Evolutionary conservation across 2,888 invertebrate species (phyloP).

Genomic region (Chymomyza procnemis): DNA sequence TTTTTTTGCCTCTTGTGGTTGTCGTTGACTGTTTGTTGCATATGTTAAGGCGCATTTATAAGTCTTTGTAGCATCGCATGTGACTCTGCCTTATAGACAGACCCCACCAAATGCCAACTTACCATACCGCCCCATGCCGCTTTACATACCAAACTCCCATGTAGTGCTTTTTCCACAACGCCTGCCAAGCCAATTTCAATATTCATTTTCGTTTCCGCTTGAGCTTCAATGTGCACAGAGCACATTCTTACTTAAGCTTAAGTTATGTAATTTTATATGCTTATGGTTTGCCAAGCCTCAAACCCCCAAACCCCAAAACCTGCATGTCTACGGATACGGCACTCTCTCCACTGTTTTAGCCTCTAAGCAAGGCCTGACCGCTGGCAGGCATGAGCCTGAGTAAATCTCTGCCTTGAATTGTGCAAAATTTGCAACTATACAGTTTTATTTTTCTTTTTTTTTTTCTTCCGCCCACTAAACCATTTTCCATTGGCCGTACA

Average conservation of each 20-base stretch:
- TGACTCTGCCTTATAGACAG: neutral
- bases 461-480: neutral
- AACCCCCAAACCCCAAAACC: neutral
- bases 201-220: conserved; percentile 61
- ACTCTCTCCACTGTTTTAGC: neutral
- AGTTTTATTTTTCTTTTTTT: neutral
- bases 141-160: neutral
- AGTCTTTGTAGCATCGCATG: conserved; percentile 10
- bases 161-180: conserved; percentile 22
- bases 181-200: conserved; percentile 71
- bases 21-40: conserved; percentile 30
- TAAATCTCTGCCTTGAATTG: conserved; percentile 36
- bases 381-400: conserved; percentile 17
- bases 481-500: neutral
- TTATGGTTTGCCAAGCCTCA: conserved; percentile 22
- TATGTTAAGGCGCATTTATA: conserved; percentile 48
- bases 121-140: neutral
- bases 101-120: neutral
- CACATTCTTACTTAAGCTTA: conserved; percentile 54
- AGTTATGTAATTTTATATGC: conserved; percentile 59
- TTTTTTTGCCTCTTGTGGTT: conserved; percentile 7
- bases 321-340: neutral
- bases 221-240: conserved; percentile 48
- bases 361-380: neutral
- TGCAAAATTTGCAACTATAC: conserved; percentile 36